Base-by-base conservation (phyloP, 2,113 vertebrate species). In the Takifugu flavidus region DNA sequence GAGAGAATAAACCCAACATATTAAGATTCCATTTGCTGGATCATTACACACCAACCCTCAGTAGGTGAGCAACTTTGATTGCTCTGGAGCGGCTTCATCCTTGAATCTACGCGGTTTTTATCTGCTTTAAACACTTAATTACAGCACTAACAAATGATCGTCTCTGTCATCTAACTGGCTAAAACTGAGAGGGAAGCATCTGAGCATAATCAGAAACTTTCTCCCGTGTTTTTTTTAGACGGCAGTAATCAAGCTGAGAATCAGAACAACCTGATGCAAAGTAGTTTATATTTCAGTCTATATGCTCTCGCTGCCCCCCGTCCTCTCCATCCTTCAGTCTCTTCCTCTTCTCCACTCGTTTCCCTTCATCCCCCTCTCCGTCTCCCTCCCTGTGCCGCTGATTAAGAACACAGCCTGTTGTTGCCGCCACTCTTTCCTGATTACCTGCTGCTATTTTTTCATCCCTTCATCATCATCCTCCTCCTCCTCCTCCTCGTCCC, bases 371-470 rank as follows among this genome's bases (percentile, higher is more conserved):
- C 25, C 53, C 6, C 59, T 39, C 57, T 31, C 59, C 51, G 57
- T 63, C 70, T 61, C 60, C 8, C 53, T 34, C 72, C 69, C 79
- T 57, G 49, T 56, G 67, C 64, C 26, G 65, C 82, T 87, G 83
- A 87, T 88, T 88, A 84, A 85, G 79, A 82, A 79, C 79, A 82
- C 85, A 82, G 83, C 80, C 78, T 84, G 85, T 87, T 89, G 83
- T 87, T 86, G 78, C 85, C 67, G 56, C 74, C 75, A 78, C 77
- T 81, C 77, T 80, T 77, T 79, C 83, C 69, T 89, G 87, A 89
- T 87, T 87, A 89, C 82, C 65, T 82, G 7, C 68, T 73, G 77
- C 84, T 82, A 77, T 78, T 62, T 82, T 64, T 83, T 65, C 27
- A 73, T 79, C 75, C 63, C 72, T 80, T 72, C 78, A 72, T 85